These are phyloP conservation scores for Ginglymostoma cirratum DNA, from an alignment of 2,113 vertebrate species.

Conservation along the genomic window DNA sequence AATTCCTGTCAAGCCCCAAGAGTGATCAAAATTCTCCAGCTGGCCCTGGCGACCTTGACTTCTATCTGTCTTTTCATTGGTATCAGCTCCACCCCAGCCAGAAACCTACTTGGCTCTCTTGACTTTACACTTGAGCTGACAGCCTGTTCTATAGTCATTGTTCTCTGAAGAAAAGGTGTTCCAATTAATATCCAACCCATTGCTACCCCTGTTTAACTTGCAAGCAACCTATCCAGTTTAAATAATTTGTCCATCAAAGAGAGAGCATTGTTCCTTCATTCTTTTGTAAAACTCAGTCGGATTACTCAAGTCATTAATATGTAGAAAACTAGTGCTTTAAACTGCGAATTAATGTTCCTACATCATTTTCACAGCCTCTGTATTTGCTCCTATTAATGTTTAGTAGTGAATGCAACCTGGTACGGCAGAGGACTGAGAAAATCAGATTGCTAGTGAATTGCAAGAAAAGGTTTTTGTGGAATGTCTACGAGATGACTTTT, in stretches of 20 bases:
- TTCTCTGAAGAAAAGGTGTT: background rate
- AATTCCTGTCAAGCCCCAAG: background rate
- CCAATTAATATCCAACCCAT: background rate
- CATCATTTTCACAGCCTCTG: background rate
- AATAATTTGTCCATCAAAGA: background rate
- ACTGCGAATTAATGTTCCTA: background rate
- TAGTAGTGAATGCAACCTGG: background rate
- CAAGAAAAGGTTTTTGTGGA: no score
- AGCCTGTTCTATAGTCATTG: background rate
- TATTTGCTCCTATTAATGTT: background rate
- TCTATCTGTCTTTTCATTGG: no score
- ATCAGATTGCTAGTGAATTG: no score
- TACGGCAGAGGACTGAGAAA: no score
- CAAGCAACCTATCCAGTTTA: background rate
- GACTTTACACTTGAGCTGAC: background rate
- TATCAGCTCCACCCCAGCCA: background rate
- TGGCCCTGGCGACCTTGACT: no score
- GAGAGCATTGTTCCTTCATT: background rate
- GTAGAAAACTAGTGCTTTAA: background rate
- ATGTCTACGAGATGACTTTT: no score
- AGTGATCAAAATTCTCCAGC: no score
- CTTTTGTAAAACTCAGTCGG: background rate
- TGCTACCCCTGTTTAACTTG: background rate
- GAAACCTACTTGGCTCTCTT: no score
- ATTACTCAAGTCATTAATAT: background rate